A percentile compares a stretch with the other conserved stretches of the same genome.
phyloP scores from a whole-genome alignment of 2,113 vertebrate genomes.

The Morone chrysops region DNA sequence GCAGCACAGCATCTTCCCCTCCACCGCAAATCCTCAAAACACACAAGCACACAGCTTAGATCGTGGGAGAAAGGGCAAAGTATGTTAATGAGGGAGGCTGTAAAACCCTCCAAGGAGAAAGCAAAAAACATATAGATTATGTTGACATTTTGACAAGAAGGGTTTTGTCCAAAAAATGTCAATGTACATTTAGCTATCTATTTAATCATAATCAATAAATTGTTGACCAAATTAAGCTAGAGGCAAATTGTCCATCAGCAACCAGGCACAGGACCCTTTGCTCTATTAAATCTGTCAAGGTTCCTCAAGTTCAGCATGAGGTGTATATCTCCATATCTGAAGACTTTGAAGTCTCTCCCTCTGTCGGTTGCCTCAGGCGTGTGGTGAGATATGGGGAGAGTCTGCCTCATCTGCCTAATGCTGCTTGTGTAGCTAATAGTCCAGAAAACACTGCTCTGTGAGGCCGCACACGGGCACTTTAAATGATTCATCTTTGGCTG shows the following conservation, averaged over 20 bases:
- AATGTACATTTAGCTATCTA: conserved; percentile 1
- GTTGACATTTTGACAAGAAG: conserved; percentile 21
- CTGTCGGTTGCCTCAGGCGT: conserved; percentile 72
- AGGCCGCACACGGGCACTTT: conserved; percentile 66
- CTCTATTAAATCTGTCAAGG: conserved; percentile 63
- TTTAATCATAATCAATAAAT: conserved; percentile 35
- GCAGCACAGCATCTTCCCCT: conserved; percentile 55
- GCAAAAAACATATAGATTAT: conserved; percentile 21
- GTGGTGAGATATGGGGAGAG: conserved; percentile 72
- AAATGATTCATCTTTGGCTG: conserved; percentile 78
- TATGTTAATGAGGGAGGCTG: conserved; percentile 28
- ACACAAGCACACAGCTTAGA: conserved; percentile 33
- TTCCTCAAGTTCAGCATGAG: conserved; percentile 67
- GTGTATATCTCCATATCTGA: conserved; percentile 67
- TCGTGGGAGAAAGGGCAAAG: conserved; percentile 33
- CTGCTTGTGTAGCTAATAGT: conserved; percentile 84
- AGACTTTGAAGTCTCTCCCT: conserved; percentile 73
- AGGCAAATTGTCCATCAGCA: conserved; percentile 34
- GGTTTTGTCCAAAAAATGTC: background rate
- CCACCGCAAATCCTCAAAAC: conserved; percentile 61
- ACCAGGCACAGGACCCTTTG: conserved; percentile 18
- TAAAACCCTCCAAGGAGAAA: conserved; percentile 26
- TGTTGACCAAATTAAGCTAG: conserved; percentile 33
- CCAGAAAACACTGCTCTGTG: conserved; percentile 78
- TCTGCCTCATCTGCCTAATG: conserved; percentile 81